phyloP scores from a whole-genome alignment of 2,888 invertebrate genomes.

The Tiliacea citrago region DNA sequence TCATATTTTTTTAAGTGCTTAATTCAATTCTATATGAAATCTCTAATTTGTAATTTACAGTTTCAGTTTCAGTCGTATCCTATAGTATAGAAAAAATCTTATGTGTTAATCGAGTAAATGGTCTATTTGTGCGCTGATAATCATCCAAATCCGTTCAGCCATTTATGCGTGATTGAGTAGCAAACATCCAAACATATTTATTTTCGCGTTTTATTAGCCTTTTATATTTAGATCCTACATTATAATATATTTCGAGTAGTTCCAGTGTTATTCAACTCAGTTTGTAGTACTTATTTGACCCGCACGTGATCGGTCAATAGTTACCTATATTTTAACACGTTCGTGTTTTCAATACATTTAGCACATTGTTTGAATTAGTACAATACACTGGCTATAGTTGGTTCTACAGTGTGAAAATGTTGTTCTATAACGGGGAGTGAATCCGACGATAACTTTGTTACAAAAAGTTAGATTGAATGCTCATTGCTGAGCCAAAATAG shows the following conservation, averaged over 20 bases:
- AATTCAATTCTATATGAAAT: too few relatives aligned
- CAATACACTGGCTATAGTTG: neutral
- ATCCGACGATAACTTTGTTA: neutral
- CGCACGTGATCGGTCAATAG: constrained; percentile 30
- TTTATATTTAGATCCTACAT: constrained; percentile 24
- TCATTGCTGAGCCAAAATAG: neutral
- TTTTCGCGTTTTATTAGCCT: constrained; percentile 4
- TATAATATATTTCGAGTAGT: constrained; percentile 11
- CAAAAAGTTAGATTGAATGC: too few relatives aligned
- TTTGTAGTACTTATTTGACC: neutral
- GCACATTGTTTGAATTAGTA: constrained; percentile 27
- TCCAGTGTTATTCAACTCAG: constrained; percentile 40
- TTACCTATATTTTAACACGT: constrained; percentile 17
- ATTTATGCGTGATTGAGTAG: neutral
- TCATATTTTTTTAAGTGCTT: too few relatives aligned
- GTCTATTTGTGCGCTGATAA: neutral
- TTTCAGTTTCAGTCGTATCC: too few relatives aligned
- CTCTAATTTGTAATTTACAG: too few relatives aligned
- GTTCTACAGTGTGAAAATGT: neutral
- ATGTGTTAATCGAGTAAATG: too few relatives aligned
- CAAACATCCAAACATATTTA: neutral
- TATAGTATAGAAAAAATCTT: too few relatives aligned
- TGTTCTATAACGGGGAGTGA: neutral
- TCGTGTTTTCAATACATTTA: constrained; percentile 38
- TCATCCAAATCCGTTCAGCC: neutral